Percentiles rank a stretch among this genome's conserved stretches.
These are phyloP conservation scores for Mola mola DNA, from an alignment of 2,113 vertebrate species.

Conservation along the genomic window DNA sequence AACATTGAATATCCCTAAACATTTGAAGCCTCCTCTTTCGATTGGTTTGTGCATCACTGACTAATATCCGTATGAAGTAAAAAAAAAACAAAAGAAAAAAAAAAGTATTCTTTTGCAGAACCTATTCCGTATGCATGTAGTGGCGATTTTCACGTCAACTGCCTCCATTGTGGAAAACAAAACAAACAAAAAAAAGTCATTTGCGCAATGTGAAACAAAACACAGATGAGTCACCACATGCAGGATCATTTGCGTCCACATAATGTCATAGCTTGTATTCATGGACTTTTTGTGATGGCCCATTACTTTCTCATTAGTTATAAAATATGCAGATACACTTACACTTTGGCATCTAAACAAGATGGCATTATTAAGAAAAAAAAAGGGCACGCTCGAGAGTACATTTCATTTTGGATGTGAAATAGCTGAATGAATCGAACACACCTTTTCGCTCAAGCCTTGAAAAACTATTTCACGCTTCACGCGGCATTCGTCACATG, in stretches of 20 bases:
- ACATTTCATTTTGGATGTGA: conserved; percentile 53
- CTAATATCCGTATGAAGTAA: too few species aligned
- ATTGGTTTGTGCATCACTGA: too few species aligned
- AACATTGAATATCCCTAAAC: too few species aligned
- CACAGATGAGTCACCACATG: conserved; percentile 19
- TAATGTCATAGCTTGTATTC: conserved; percentile 62
- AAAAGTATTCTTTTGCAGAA: background rate
- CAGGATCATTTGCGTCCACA: conserved; percentile 51
- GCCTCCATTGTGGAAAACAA: conserved; percentile 12
- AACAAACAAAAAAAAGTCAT: conserved; percentile 40
- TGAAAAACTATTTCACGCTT: conserved; percentile 73
- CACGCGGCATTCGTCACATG: conserved; percentile 56
- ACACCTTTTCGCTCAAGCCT: conserved; percentile 64
- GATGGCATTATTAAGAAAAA: conserved; percentile 58
- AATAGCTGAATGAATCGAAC: conserved; percentile 64
- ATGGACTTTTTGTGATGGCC: conserved; percentile 57
- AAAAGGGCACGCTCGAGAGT: conserved; percentile 45
- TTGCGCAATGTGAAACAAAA: conserved; percentile 63
- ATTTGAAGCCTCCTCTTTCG: too few species aligned
- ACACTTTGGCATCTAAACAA: conserved; percentile 60
- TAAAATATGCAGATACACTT: conserved; percentile 58
- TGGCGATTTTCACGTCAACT: conserved; percentile 39
- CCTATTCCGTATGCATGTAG: conserved; percentile 11
- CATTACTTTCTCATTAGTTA: conserved; percentile 77
- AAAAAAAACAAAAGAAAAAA: too few species aligned